Evolutionary conservation across 1,140 invertebrate genomes (phyloP).

Genomic region (Limonius californicus): DNA sequence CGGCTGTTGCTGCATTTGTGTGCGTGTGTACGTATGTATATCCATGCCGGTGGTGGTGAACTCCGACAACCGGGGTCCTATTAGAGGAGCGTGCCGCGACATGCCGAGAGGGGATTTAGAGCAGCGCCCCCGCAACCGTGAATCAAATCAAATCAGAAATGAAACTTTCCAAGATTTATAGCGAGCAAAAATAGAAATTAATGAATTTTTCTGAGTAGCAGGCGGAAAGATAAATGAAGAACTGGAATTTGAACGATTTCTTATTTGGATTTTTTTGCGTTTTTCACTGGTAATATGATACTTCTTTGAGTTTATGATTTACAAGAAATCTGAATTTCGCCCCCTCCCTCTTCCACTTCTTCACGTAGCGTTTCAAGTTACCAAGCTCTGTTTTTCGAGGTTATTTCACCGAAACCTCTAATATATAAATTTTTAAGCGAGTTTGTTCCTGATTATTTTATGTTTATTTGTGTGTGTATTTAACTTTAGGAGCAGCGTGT

Average conservation of each 20-base stretch:
- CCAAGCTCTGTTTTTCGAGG: no score
- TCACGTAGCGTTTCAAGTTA: no score
- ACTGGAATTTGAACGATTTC: constrained; percentile 22
- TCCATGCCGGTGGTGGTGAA: background rate
- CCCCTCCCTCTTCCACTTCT: no score
- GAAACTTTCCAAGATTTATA: constrained; percentile 26
- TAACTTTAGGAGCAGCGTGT: no score
- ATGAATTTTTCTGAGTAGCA: constrained; percentile 30
- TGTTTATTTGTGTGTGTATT: no score
- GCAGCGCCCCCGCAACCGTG: constrained; percentile 8
- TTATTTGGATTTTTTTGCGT: constrained; percentile 16
- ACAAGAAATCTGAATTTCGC: background rate
- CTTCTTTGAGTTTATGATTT: background rate
- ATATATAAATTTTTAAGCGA: no score
- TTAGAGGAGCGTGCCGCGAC: constrained; percentile 29
- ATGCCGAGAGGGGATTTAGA: constrained; percentile 30
- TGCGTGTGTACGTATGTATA: background rate
- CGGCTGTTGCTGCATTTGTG: background rate
- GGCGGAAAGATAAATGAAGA: constrained; percentile 24
- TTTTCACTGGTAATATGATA: background rate
- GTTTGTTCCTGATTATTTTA: no score
- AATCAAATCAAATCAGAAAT: constrained; percentile 30
- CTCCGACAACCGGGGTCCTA: constrained; percentile 12
- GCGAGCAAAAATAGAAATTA: constrained; percentile 33
- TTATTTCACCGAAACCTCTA: no score